Evolutionary conservation across 2,113 vertebrate genomes (phyloP).

Genomic region (Ovis canadensis): DNA sequence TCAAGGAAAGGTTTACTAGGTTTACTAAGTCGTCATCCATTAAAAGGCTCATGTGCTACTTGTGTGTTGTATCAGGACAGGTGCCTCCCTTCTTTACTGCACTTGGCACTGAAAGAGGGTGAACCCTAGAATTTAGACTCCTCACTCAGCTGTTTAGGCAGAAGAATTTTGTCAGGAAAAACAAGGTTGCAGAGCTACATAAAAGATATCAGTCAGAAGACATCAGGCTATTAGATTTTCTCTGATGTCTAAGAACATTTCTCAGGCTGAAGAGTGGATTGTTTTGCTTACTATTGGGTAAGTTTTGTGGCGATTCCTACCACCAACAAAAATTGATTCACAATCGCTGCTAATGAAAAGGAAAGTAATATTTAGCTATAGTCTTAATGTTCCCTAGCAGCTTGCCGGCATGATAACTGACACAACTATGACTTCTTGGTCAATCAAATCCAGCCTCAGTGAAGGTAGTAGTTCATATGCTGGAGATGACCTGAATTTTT

Average conservation of each 20-base stretch:
- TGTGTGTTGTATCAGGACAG: neutral
- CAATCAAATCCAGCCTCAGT: neutral
- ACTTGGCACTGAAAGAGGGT: neutral
- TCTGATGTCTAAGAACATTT: neutral
- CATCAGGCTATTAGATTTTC: neutral
- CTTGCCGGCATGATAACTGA: neutral
- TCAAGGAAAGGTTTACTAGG: slow-evolving; percentile 18
- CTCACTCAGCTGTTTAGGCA: neutral
- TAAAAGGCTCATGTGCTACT: neutral
- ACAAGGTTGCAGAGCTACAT: neutral
- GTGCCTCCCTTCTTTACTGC: neutral
- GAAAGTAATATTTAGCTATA: neutral
- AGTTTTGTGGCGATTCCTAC: neutral
- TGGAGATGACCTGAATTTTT: neutral
- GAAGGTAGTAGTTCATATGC: neutral
- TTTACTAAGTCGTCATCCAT: slow-evolving; percentile 21
- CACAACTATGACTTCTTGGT: neutral
- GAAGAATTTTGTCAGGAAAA: neutral
- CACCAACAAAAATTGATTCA: neutral
- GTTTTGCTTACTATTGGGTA: neutral
- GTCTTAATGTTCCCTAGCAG: neutral
- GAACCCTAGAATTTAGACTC: neutral
- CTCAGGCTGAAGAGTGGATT: neutral
- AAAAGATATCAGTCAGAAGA: neutral
- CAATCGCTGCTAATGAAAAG: neutral